phyloP scores from a whole-genome alignment of 2,113 vertebrate genomes.

The Gavialis gangeticus region DNA sequence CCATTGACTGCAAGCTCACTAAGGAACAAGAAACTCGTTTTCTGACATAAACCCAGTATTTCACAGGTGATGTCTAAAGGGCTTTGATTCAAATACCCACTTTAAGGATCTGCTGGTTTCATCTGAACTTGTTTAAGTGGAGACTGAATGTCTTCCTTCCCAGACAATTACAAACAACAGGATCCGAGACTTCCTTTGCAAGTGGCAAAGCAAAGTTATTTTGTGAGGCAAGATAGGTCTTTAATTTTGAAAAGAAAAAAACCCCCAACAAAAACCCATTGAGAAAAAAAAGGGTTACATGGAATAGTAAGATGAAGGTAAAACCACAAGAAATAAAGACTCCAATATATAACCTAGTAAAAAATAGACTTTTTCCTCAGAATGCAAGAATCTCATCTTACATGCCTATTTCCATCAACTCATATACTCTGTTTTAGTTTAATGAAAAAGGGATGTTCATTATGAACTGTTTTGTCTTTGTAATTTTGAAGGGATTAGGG shows the following conservation, averaged over 20 bases:
- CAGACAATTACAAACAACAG: neutral
- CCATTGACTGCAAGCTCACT: constrained; percentile 58
- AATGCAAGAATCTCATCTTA: neutral
- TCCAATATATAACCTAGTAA: neutral
- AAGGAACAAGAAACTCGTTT: constrained; percentile 51
- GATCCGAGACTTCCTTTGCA: constrained; percentile 16
- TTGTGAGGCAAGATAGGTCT: constrained; percentile 24
- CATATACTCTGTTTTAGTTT: neutral
- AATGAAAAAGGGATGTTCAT: neutral
- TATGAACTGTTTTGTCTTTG: neutral
- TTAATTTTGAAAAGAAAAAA: constrained; percentile 1
- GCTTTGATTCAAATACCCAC: constrained; percentile 66
- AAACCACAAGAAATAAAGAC: neutral
- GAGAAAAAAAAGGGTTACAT: neutral
- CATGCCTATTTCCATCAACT: neutral
- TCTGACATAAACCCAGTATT: constrained; percentile 43
- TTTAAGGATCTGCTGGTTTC: constrained; percentile 38
- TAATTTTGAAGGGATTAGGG: neutral
- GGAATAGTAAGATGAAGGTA: neutral
- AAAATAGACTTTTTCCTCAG: neutral
- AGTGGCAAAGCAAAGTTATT: constrained; percentile 50
- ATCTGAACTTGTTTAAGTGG: constrained; percentile 43
- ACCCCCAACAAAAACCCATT: neutral
- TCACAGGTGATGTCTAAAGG: constrained; percentile 23
- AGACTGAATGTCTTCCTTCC: constrained; percentile 41